Base-by-base conservation (phyloP, 2,113 vertebrate species). In the Hoplias malabaricus region DNA sequence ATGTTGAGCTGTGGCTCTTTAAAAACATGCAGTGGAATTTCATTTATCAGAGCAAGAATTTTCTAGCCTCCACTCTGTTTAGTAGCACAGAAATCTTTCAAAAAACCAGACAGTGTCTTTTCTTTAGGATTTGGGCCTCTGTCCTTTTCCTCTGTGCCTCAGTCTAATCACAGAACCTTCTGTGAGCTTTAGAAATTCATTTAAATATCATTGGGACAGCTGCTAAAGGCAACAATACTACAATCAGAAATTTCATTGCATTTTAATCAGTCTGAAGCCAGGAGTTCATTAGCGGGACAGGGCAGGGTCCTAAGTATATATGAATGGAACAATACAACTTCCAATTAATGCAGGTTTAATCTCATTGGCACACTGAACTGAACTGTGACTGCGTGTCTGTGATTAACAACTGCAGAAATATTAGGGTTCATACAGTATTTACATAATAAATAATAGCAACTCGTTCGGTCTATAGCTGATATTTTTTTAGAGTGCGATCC, bases 271-370 rank as follows among this genome's bases (percentile, higher is more conserved):
- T 70, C 67, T 61, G 43, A 61, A 71, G 56, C 67, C 68, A 78
- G 69, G 67, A 71, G 76, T 78, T 70, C 76, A 78, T 78, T 78
- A 78, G n/a, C 68, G 54, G 67, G 29, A 53, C 67, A 63, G 67
- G 40, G 53, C 27, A 71, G 31, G 69, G 34, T 69, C 33, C 40
- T 77, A 62, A 61, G 66, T 29, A 77, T 70, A 62, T 70, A 70
- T 70, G 76, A 78, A 78, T 78, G 63, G 76, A 70, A 78, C 62
- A 78, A 78, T 63, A 33, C 42, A 78, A 69, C 40, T 38, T 46
- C 29, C 59, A 78, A 63, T 78, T 78, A 78, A 70, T 70, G 76
- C 76, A 62, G 68, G 67, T 62, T 78, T 78, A 78, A 78, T 78
- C 76, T 68, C 68, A 62, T 27, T 23, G 57, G 54, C 46, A 70